These are phyloP conservation scores for Xestia c-nigrum DNA, from an alignment of 2,888 invertebrate species.

Conservation along the genomic window DNA sequence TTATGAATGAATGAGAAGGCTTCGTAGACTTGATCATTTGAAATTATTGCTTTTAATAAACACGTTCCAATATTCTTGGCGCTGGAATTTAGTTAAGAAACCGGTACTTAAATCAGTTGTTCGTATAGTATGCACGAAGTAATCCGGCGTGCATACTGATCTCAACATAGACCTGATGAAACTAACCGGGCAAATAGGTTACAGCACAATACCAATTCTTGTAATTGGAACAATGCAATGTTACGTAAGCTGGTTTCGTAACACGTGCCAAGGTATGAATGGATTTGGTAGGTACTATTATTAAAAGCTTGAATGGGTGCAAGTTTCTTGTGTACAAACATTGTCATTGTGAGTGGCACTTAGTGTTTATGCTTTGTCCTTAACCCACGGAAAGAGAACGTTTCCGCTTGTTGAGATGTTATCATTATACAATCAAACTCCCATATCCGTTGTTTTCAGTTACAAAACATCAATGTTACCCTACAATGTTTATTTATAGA, in stretches of 20 bases:
- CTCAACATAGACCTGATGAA: slow-evolving; percentile 50
- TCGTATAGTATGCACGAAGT: slow-evolving; percentile 31
- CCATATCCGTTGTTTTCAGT: slow-evolving; percentile 71
- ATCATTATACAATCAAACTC: slow-evolving; percentile 73
- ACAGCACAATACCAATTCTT: slow-evolving; percentile 63
- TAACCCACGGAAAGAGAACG: slow-evolving; percentile 71
- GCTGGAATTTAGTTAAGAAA: slow-evolving; percentile 46
- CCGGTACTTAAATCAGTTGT: slow-evolving; percentile 36
- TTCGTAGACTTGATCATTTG: slow-evolving; percentile 15
- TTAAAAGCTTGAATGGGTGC: slow-evolving; percentile 69
- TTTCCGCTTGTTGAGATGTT: slow-evolving; percentile 72
- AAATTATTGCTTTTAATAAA: slow-evolving; percentile 38
- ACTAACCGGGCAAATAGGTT: slow-evolving; percentile 66
- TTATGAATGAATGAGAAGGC: slow-evolving; percentile 27
- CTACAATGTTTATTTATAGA: slow-evolving; percentile 61
- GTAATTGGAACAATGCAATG: slow-evolving; percentile 72
- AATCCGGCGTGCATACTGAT: slow-evolving; percentile 47
- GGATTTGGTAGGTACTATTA: slow-evolving; percentile 73
- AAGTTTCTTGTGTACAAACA: slow-evolving; percentile 74
- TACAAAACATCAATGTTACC: slow-evolving; percentile 59
- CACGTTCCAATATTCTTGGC: slow-evolving; percentile 25
- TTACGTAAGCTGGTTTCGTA: slow-evolving; percentile 72
- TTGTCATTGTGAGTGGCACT: slow-evolving; percentile 71
- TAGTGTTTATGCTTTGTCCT: slow-evolving; percentile 68
- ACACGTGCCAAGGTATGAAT: slow-evolving; percentile 75